These are phyloP conservation scores for Oceanodroma leucorhoa DNA, from an alignment of 2,797 vertebrate genomes.

Conservation along the genomic window DNA sequence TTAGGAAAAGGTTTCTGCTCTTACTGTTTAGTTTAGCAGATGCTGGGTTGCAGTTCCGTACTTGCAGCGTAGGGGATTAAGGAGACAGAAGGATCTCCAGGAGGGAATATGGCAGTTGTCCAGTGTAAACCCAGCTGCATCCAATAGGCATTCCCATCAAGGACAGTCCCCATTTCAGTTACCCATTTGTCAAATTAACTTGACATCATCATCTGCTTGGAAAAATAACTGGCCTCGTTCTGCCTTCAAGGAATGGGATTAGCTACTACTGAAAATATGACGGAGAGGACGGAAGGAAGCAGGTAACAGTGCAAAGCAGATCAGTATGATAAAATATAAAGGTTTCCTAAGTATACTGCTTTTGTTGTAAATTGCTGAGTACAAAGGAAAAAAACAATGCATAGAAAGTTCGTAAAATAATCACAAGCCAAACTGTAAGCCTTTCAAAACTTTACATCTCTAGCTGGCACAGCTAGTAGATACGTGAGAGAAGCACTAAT, in stretches of 20 bases:
- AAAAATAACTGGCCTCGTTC: background rate
- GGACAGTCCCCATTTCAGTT: background rate
- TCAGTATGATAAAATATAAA: background rate
- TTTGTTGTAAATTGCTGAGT: background rate
- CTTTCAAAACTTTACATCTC: background rate
- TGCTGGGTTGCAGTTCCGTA: background rate
- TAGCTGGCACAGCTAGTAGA: background rate
- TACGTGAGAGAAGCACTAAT: background rate
- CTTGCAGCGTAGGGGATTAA: background rate
- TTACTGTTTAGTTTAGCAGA: background rate
- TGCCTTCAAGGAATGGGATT: background rate
- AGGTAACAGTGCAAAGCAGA: background rate
- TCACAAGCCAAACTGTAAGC: background rate
- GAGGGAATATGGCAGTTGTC: background rate
- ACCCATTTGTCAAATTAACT: background rate
- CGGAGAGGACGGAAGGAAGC: background rate
- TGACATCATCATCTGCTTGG: background rate
- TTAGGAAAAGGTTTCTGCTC: conserved; percentile 5
- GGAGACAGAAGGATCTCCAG: background rate
- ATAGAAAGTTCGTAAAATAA: background rate
- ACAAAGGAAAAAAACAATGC: background rate
- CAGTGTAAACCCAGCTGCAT: background rate
- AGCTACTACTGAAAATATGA: background rate
- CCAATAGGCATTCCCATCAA: background rate
- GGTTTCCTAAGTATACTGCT: background rate